Evolutionary conservation across 2,797 vertebrate species (phyloP).

Genomic region (Typhlichthys eigenmanni): DNA sequence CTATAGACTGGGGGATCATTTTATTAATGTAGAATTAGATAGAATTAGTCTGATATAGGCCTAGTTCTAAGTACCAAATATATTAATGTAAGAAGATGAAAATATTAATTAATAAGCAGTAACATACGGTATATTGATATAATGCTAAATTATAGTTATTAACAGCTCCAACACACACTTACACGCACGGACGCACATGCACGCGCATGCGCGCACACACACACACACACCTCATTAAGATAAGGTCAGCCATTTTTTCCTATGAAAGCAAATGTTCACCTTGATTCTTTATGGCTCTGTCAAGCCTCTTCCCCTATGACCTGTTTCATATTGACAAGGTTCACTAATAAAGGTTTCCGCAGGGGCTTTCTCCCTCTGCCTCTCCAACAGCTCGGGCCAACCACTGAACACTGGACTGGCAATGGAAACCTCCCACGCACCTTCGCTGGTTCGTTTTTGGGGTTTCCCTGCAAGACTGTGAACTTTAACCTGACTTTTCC

Average conservation of each 20-base stretch:
- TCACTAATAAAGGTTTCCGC: constrained; percentile 23
- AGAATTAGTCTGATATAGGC: too few relatives aligned
- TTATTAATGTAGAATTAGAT: too few relatives aligned
- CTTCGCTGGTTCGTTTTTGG: too few relatives aligned
- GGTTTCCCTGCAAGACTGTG: too few relatives aligned
- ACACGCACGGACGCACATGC: constrained; percentile 33
- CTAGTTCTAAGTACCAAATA: too few relatives aligned
- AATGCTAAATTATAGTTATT: too few relatives aligned
- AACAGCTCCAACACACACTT: constrained; percentile 49
- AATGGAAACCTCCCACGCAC: background rate
- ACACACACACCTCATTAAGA: constrained; percentile 30
- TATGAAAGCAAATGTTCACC: constrained; percentile 40
- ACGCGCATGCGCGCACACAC: constrained; percentile 9
- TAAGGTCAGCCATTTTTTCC: constrained; percentile 58
- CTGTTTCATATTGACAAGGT: constrained; percentile 22
- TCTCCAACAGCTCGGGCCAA: constrained; percentile 23
- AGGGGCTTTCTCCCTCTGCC: constrained; percentile 2
- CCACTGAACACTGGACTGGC: constrained; percentile 1
- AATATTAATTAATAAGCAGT: too few relatives aligned
- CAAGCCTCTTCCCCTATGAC: constrained; percentile 38
- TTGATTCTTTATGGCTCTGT: constrained; percentile 28
- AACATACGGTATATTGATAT: too few relatives aligned
- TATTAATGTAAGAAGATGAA: too few relatives aligned
- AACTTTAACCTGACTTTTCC: too few relatives aligned
- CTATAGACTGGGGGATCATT: too few relatives aligned